phyloP scores from a whole-genome alignment of 2,113 vertebrate genomes.

The Saguinus imperator region DNA sequence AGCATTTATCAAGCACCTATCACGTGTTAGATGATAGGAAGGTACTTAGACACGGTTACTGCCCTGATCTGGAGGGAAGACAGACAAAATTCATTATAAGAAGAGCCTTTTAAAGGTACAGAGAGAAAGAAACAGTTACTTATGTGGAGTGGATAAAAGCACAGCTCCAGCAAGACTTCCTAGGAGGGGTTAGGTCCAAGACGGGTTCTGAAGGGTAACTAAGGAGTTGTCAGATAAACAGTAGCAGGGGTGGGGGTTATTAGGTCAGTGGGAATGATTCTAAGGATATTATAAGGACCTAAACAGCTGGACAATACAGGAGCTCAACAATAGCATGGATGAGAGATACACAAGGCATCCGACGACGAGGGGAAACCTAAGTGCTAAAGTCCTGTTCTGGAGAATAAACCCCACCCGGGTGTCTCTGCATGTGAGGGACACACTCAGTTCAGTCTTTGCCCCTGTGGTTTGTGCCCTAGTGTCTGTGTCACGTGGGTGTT shows the following conservation, averaged over 20 bases:
- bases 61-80: not conserved
- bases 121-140: not conserved
- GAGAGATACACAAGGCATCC: not conserved
- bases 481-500: not conserved
- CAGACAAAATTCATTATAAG: not conserved
- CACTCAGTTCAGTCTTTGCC: not conserved
- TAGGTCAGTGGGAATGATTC: not conserved
- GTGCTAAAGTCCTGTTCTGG: not conserved
- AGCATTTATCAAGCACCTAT: not conserved
- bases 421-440: not conserved
- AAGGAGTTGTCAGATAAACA: not conserved
- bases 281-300: not conserved
- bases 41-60: not conserved
- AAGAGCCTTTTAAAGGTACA: not conserved
- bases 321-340: not conserved
- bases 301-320: not conserved
- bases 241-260: not conserved
- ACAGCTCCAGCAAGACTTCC: not conserved
- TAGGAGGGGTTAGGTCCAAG: not conserved
- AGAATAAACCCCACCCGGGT: not conserved
- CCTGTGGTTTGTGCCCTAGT: no score
- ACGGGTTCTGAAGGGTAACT: constrained; percentile 16
- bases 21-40: not conserved
- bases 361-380: not conserved
- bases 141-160: not conserved